Evolutionary conservation across 2,797 vertebrate species (phyloP), one percentile per base, ranked within the genome.

Genomic region (Sparidentex hasta): DNA sequence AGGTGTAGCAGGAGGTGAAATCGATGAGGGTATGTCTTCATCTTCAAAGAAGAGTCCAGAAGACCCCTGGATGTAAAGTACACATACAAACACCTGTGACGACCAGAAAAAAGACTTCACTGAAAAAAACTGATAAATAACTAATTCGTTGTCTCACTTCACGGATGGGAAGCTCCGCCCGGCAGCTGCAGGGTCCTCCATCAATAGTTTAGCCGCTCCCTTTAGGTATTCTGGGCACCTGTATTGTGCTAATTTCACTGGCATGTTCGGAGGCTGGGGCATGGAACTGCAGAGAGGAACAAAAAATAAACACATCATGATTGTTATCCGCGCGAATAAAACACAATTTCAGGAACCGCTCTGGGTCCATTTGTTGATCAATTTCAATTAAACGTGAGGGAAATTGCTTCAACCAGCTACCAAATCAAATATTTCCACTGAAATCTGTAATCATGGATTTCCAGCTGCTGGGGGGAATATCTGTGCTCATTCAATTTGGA

Each of bases 1-100:
- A 98, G 91, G 89, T 98, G 91, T n/a, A 99, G 94, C 77, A 99
- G 93, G 67, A 96, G 94, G 72, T 94, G 93, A 80, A 98, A 96
- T 61, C 95, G 95, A 71, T 81, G 12, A 2, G 75, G 12, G 43
- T 99, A 98, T 79, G 94, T 96, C 69, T 80, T 93, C 84, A 95
- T 91, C 33, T 88, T 85, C 51, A 98, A 87, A 1, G 91, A 0
- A 1, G 89, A 88, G 59, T 90, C 81, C 66, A 97, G 91, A 50
- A 95, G 77, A 54, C 50, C 73, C 80, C 97, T 97, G 79, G 14
- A 69, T 3, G 64, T 0, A 69, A 4, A 27, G 18, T 0, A 63
- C 11, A 63, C 33, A 82, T 43, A 48, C 41, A 79, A 23, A 67
- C 23, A 0, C 33, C 2, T 27, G 27, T 4, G 3, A 57, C 64